Conservation (phyloP, 2,113 vertebrate species). For the Leptodactylus fuscus region DNA sequence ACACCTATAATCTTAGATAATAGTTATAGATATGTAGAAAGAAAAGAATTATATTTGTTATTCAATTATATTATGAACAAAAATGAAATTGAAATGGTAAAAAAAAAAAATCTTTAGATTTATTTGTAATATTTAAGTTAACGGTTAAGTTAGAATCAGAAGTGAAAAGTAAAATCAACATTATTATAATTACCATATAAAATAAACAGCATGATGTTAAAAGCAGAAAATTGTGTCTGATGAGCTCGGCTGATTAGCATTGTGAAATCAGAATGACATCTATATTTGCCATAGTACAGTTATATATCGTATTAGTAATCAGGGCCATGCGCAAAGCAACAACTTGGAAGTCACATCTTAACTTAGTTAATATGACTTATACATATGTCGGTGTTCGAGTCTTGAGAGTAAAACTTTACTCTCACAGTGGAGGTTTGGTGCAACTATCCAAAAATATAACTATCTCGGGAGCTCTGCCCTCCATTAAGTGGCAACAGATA, state of each 20-base stretch:
- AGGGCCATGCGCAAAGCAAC: not conserved
- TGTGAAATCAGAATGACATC: conserved; percentile 55
- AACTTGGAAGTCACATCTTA: too few species aligned
- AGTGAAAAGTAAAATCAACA: conserved; percentile 24
- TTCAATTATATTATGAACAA: too few species aligned
- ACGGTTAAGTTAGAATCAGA: conserved; percentile 23
- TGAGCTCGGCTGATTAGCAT: conserved; percentile 50
- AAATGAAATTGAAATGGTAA: too few species aligned
- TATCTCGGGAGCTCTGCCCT: too few species aligned
- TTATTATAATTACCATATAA: conserved; percentile 51
- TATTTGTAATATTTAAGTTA: conserved; percentile 10
- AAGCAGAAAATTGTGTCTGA: conserved; percentile 52
- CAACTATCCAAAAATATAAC: too few species aligned
- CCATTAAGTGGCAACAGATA: too few species aligned
- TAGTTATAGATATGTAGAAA: too few species aligned
- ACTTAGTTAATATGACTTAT: not conserved
- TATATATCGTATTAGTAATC: conserved; percentile 27
- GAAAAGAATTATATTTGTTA: not conserved
- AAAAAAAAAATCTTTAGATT: not conserved
- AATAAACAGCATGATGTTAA: conserved; percentile 50
- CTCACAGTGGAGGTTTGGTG: too few species aligned
- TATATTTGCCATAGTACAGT: conserved; percentile 38
- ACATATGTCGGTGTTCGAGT: too few species aligned
- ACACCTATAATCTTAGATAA: too few species aligned
- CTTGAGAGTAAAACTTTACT: too few species aligned